A percentile compares a stretch with the other conserved stretches of the same genome.
Conservation (phyloP, 2,797 vertebrate genomes). For the Thalassophryne amazonica region DNA sequence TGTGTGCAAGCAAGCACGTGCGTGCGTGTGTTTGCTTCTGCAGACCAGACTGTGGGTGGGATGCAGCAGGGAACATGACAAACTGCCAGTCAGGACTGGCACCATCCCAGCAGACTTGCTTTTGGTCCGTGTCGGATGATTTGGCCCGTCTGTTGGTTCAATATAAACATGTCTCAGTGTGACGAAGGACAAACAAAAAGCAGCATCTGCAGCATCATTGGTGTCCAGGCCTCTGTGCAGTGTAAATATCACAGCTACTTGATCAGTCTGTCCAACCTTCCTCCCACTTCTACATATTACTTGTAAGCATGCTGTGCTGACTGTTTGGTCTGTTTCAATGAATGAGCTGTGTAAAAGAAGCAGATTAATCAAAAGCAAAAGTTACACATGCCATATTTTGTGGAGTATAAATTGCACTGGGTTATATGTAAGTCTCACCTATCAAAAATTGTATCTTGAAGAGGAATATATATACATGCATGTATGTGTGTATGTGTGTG, state of each 20-base stretch:
- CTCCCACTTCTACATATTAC: too few species aligned
- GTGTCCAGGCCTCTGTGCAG: slow-evolving; percentile 6
- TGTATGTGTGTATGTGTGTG: too few species aligned
- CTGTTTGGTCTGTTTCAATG: too few species aligned
- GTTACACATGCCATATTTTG: too few species aligned
- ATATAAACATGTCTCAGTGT: slow-evolving; percentile 35
- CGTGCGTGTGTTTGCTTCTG: slow-evolving; percentile 34
- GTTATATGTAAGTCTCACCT: too few species aligned
- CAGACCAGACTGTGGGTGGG: slow-evolving; percentile 37
- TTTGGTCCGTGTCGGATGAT: slow-evolving; percentile 33
- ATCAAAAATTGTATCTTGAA: too few species aligned
- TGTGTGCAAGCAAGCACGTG: background rate
- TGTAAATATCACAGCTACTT: slow-evolving; percentile 26
- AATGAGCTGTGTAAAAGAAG: too few species aligned
- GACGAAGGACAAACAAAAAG: slow-evolving; percentile 39
- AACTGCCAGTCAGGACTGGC: slow-evolving; percentile 45
- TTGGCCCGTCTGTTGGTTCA: slow-evolving; percentile 28
- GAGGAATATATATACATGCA: too few species aligned
- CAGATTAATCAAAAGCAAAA: too few species aligned
- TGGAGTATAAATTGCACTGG: too few species aligned
- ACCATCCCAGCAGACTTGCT: slow-evolving; percentile 23
- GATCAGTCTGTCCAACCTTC: slow-evolving; percentile 8
- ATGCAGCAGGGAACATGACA: slow-evolving; percentile 36
- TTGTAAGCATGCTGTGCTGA: too few species aligned
- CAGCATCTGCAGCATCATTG: slow-evolving; percentile 10